Evolutionary conservation across 1,140 invertebrate genomes (phyloP).

Genomic region (Drosophila auraria): DNA sequence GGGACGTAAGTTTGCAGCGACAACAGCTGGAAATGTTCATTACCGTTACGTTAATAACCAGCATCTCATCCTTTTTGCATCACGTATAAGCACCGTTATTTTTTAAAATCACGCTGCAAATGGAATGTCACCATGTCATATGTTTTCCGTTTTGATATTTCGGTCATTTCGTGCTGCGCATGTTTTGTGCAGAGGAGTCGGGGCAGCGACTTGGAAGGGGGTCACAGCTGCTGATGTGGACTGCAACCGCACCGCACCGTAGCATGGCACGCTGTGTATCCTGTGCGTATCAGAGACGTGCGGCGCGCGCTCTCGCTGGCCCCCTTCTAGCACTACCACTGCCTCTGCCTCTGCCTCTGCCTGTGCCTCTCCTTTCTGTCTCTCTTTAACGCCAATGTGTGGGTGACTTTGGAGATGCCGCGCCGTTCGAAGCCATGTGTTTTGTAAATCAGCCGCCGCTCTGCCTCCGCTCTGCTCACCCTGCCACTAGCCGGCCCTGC

Average conservation of each 20-base stretch:
- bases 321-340: not conserved
- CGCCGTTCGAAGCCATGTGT: constrained; percentile 28
- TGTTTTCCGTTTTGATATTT: constrained; percentile 30
- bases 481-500: not conserved
- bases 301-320: not conserved
- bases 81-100: not conserved
- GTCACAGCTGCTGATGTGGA: constrained; percentile 23
- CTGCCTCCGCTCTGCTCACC: not conserved
- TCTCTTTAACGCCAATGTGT: constrained; percentile 14
- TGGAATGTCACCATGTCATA: constrained; percentile 35
- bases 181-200: constrained; percentile 36
- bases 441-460: constrained; percentile 24
- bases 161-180: constrained; percentile 33
- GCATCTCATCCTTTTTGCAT: not conserved
- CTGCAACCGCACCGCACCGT: constrained; percentile 14
- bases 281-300: constrained; percentile 4
- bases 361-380: not conserved
- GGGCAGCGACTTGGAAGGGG: not conserved
- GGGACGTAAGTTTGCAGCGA: no score
- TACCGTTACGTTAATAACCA: not conserved
- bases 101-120: constrained; percentile 18
- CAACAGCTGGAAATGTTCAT: not conserved
- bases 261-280: constrained; percentile 22
- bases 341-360: not conserved
- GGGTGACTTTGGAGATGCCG: constrained; percentile 17